phyloP scores from a whole-genome alignment of 2,888 invertebrate genomes.

The Globia sparganii region DNA sequence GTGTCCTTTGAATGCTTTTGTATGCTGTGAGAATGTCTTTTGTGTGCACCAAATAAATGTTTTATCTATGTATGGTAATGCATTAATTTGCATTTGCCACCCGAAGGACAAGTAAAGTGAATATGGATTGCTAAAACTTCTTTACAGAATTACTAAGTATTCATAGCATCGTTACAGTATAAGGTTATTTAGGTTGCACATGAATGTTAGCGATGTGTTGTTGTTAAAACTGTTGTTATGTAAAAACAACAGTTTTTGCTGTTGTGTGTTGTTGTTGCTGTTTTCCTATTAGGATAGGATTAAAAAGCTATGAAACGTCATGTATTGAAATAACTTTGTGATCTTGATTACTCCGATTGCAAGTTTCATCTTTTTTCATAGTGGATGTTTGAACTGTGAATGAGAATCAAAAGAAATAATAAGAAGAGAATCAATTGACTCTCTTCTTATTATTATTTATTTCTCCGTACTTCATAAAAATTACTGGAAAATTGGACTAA shows the following conservation, averaged over 20 bases:
- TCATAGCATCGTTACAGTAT: not conserved
- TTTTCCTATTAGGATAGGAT: not conserved
- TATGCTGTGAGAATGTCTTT: not conserved
- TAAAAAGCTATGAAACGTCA: not conserved
- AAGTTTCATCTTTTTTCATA: not conserved
- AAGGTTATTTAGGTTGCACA: not conserved
- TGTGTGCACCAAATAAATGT: not conserved
- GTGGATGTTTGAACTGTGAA: not conserved
- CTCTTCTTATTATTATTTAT: too few relatives aligned
- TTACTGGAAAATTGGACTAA: not conserved
- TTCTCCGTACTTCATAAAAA: not conserved
- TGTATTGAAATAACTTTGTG: not conserved
- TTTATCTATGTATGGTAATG: too few relatives aligned
- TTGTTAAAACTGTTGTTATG: too few relatives aligned
- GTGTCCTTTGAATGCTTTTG: not conserved
- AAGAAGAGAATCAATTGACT: too few relatives aligned
- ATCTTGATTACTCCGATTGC: not conserved
- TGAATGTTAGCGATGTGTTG: not conserved
- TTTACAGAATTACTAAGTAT: not conserved
- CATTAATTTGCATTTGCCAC: not conserved
- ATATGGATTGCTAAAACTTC: not conserved
- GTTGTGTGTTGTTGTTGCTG: not conserved
- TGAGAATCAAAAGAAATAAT: not conserved
- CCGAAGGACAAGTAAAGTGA: not conserved
- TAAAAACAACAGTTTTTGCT: too few relatives aligned